Evolutionary conservation across 2,888 invertebrate genomes (phyloP), one percentile per base, ranked within the genome.

Genomic region (Lepetodrilus schrolli): DNA sequence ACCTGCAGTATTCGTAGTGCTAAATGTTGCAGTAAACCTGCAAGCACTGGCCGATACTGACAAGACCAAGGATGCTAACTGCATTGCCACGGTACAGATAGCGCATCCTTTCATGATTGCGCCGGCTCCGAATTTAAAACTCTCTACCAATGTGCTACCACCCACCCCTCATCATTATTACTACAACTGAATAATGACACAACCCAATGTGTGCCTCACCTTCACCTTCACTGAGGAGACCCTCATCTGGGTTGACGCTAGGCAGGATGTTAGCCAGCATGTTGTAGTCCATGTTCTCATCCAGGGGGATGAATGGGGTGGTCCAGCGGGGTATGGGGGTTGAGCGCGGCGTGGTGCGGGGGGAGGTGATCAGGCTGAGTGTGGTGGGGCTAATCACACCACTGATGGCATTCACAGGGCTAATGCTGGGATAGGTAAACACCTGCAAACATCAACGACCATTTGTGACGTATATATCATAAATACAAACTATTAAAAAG

Each of bases 331-430:
- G 93, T 77, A 92, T 91, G 58, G 91, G 91, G 1, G 91, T 90
- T 50, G 92, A 91, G 81, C 95, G 93, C 78, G 94, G 94, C 76
- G 94, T 94, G 82, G 94, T 93, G 80, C 95, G 93, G 80, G 95
- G 94, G 5, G 95, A 95, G 36, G 93, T 91, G 89, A 96, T 95
- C 89, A 96, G 93, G 90, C 95, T 95, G 89, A 96, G 93, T 89
- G 95, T 96, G 87, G 96, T 95, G 85, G 96, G 96, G 89, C 95
- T 95, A 90, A 96, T 95, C 85, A 95, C 95, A 81, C 96, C 96
- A 83, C 92, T 92, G 90, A 95, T 94, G 93, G 95, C 94, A 79
- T 94, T 93, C 84, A 94, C 95, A 88, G 96, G 95, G 89, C 95
- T 94, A 88, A 95, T 93, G 87, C 94, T 94, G 81, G 96, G 95